Evolutionary conservation across 1,140 invertebrate species (phyloP).

Genomic region (Solen grandis): DNA sequence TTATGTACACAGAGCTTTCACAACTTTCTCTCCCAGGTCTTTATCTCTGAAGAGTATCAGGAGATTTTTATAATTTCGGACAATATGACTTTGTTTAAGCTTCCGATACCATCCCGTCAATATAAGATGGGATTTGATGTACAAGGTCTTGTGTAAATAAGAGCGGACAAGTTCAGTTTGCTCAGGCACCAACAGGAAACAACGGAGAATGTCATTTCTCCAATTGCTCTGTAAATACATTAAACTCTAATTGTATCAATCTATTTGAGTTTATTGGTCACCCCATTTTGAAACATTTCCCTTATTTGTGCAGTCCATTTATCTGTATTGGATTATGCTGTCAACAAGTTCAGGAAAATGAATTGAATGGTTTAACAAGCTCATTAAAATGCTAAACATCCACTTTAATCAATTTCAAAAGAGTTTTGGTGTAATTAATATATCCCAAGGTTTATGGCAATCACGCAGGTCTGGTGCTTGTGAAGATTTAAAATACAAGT

Average conservation of each 20-base stretch:
- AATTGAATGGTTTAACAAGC: no score
- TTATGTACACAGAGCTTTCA: slow-evolving; percentile 1
- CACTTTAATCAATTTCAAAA: no score
- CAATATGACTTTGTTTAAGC: background rate
- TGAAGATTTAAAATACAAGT: no score
- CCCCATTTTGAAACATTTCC: no score
- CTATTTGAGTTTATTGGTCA: background rate
- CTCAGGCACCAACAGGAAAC: background rate
- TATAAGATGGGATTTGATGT: no score
- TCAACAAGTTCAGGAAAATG: no score
- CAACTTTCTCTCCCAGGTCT: background rate
- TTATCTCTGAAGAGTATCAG: background rate
- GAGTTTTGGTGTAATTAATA: no score
- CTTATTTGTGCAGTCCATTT: no score
- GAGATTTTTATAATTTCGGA: background rate
- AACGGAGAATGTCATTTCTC: background rate
- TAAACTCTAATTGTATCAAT: background rate
- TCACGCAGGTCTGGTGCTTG: no score
- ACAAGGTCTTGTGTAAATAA: background rate
- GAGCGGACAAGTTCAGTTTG: background rate
- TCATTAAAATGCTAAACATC: no score
- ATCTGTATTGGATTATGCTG: no score
- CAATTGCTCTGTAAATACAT: background rate
- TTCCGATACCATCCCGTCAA: background rate
- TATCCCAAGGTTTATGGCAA: no score